phyloP scores from a whole-genome alignment of 1,140 invertebrate genomes.

The Sesamia nonagrioides region DNA sequence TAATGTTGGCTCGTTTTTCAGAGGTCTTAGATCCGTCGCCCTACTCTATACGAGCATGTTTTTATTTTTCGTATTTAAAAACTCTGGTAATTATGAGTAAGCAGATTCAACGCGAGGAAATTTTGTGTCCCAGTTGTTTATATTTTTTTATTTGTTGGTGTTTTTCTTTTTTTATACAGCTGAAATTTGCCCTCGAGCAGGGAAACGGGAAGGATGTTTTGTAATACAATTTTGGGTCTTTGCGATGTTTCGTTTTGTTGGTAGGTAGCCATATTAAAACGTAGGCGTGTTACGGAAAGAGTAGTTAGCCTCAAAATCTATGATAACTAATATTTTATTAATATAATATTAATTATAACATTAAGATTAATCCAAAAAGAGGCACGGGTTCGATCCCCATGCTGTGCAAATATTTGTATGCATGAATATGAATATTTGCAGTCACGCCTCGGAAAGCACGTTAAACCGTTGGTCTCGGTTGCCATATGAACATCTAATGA shows the following conservation, averaged over 20 bases:
- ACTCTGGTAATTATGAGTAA: slow-evolving; percentile 78
- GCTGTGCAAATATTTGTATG: no score
- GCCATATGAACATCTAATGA: no score
- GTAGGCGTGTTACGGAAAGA: neutral
- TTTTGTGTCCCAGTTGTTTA: slow-evolving; percentile 57
- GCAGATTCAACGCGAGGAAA: slow-evolving; percentile 62
- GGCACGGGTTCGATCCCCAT: no score
- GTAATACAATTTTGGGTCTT: slow-evolving; percentile 25
- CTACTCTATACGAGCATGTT: slow-evolving; percentile 75
- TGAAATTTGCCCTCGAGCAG: slow-evolving; percentile 24
- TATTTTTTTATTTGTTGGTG: slow-evolving; percentile 50
- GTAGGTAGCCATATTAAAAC: neutral
- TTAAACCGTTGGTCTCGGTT: no score
- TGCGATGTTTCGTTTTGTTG: neutral
- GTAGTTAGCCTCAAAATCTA: neutral
- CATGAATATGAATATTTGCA: no score
- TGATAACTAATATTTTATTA: no score
- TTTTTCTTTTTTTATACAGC: slow-evolving; percentile 44
- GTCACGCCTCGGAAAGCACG: no score
- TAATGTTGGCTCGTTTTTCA: slow-evolving; percentile 82
- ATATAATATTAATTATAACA: no score
- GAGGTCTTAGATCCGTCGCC: slow-evolving; percentile 77
- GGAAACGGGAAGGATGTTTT: neutral
- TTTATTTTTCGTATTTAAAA: slow-evolving; percentile 79
- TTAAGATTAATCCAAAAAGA: no score